Evolutionary conservation across 2,888 invertebrate species (phyloP).

Genomic region (Cyaniris semiargus): DNA sequence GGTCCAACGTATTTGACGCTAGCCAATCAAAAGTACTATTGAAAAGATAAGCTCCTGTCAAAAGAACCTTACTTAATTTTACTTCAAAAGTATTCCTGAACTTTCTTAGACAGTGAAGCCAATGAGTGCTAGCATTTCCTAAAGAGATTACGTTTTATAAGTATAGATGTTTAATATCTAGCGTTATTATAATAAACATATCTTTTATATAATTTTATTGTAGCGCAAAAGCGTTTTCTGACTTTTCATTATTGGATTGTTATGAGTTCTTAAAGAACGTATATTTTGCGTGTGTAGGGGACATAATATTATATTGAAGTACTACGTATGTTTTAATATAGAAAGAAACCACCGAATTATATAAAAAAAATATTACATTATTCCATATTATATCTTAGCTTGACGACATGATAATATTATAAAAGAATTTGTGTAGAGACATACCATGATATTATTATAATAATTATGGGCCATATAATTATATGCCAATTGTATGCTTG

Average conservation of each 20-base stretch:
- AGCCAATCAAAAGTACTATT: too few relatives aligned
- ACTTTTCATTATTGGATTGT: background rate
- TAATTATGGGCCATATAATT: too few relatives aligned
- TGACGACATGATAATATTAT: too few relatives aligned
- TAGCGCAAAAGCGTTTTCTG: background rate
- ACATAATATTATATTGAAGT: background rate
- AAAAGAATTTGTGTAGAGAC: too few relatives aligned
- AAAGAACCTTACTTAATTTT: background rate
- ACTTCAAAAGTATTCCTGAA: background rate
- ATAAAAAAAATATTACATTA: background rate
- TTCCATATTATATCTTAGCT: background rate
- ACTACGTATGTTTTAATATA: background rate
- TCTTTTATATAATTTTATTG: background rate
- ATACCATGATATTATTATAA: too few relatives aligned
- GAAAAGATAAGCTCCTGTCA: background rate
- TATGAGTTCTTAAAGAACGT: background rate
- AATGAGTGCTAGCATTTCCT: slow-evolving; percentile 10
- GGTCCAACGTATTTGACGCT: too few relatives aligned
- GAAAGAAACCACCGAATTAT: background rate
- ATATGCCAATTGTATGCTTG: too few relatives aligned
- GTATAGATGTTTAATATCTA: background rate
- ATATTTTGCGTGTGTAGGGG: background rate
- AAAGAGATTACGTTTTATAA: slow-evolving; percentile 4
- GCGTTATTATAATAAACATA: background rate
- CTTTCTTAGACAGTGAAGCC: background rate